A percentile compares a stretch with the other conserved stretches of the same genome.
Evolutionary conservation across 2,113 vertebrate genomes (phyloP).

Genomic region (Erinaceus europaeus): DNA sequence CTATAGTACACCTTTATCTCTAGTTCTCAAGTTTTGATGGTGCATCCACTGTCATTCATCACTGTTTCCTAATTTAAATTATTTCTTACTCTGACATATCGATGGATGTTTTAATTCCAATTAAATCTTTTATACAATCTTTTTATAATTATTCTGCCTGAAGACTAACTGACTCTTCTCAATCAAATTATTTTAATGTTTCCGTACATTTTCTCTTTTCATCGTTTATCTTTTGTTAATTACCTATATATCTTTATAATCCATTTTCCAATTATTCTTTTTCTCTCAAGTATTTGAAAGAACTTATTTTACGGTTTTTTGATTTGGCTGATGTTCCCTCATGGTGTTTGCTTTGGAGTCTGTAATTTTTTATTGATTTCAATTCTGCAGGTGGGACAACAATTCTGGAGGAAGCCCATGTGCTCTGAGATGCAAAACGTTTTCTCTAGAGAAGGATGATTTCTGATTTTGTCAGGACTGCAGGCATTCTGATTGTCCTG

Average conservation of each 20-base stretch:
- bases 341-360: not conserved
- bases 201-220: not conserved
- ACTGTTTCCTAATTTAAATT: not conserved
- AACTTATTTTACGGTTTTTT: constrained; percentile 16
- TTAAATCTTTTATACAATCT: too few relatives aligned
- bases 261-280: not conserved
- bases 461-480: not conserved
- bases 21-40: not conserved
- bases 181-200: not conserved
- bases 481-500: not conserved
- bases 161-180: not conserved
- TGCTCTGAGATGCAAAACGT: not conserved
- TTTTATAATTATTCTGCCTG: not conserved
- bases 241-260: not conserved
- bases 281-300: not conserved
- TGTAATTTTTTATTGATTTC: not conserved
- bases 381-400: not conserved
- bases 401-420: not conserved
- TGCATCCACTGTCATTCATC: not conserved
- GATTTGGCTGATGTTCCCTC: not conserved
- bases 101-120: not conserved
- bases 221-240: not conserved
- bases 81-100: not conserved
- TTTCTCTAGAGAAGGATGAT: not conserved
- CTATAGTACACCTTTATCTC: not conserved